Evolutionary conservation across 2,888 invertebrate genomes (phyloP).

Genomic region (Rotaria macrura): DNA sequence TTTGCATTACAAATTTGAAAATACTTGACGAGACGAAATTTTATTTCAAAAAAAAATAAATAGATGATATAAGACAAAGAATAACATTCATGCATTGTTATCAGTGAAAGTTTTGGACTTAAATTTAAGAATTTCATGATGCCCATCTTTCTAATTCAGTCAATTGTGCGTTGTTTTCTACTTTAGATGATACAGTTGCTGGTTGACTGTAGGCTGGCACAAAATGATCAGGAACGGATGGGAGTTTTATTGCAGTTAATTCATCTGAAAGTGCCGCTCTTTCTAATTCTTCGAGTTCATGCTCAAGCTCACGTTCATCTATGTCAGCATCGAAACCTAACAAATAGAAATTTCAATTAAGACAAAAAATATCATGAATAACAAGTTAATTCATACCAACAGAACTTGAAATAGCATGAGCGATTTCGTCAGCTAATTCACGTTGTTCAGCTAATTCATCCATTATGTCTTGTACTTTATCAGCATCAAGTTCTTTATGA

Average conservation of each 20-base stretch:
- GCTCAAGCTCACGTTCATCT: slow-evolving; percentile 28
- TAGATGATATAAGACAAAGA: too few species aligned
- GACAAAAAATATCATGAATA: background rate
- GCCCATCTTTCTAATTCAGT: slow-evolving; percentile 11
- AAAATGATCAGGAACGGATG: background rate
- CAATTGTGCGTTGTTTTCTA: background rate
- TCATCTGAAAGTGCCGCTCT: slow-evolving; percentile 20
- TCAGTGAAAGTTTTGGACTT: too few species aligned
- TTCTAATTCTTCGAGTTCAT: slow-evolving; percentile 31
- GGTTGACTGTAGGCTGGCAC: background rate
- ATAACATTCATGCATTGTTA: too few species aligned
- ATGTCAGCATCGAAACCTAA: slow-evolving; percentile 25
- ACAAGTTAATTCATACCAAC: slow-evolving; percentile 56
- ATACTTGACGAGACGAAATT: too few species aligned
- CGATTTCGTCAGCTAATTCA: slow-evolving; percentile 92
- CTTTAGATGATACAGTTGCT: background rate
- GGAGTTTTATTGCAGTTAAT: background rate
- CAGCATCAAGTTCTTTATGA: slow-evolving; percentile 84
- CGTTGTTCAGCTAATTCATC: slow-evolving; percentile 98
- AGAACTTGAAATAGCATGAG: slow-evolving; percentile 94
- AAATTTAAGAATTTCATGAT: background rate
- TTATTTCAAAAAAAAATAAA: too few species aligned
- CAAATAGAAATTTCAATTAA: background rate
- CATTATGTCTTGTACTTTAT: slow-evolving; percentile 98
- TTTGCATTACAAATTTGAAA: too few species aligned